A percentile compares a stretch with the other conserved stretches of the same genome.
Conservation (phyloP, 2,888 invertebrate genomes). For the Hirtodrosophila histrioides region DNA sequence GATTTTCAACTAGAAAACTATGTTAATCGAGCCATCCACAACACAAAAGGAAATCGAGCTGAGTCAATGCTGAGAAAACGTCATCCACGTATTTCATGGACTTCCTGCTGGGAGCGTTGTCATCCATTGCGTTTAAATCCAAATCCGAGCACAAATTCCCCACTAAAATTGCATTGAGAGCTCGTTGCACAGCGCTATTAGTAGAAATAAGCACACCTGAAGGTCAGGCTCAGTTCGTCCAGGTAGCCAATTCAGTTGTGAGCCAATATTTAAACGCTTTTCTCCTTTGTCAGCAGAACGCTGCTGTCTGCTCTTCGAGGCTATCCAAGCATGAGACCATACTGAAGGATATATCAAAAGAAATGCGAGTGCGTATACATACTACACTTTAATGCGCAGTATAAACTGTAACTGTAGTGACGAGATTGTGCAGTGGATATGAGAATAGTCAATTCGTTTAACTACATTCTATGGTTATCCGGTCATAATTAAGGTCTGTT, state of each 20-base stretch:
- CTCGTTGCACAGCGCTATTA: constrained; percentile 11
- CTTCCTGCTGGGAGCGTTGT: neutral
- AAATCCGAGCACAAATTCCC: constrained; percentile 17
- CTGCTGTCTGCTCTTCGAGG: constrained; percentile 5
- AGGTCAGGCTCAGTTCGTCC: constrained; percentile 3
- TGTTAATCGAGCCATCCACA: too few relatives aligned
- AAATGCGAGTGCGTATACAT: too few relatives aligned
- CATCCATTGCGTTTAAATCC: constrained; percentile 5
- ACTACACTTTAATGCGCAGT: too few relatives aligned
- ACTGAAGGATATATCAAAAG: too few relatives aligned
- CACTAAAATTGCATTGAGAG: constrained; percentile 8
- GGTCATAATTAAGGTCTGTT: too few relatives aligned
- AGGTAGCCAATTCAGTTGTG: neutral
- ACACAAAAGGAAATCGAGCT: too few relatives aligned
- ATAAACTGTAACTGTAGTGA: too few relatives aligned
- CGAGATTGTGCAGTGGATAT: too few relatives aligned
- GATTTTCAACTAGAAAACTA: too few relatives aligned
- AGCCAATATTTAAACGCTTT: constrained; percentile 7
- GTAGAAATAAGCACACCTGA: constrained; percentile 35
- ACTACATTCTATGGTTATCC: too few relatives aligned
- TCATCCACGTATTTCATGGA: neutral
- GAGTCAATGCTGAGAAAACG: too few relatives aligned
- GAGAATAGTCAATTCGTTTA: too few relatives aligned
- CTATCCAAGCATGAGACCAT: neutral
- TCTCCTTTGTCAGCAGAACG: neutral